A percentile compares a stretch with the other conserved stretches of the same genome.
phyloP scores from a whole-genome alignment of 2,888 invertebrate genomes.

The Agrotis segetum region DNA sequence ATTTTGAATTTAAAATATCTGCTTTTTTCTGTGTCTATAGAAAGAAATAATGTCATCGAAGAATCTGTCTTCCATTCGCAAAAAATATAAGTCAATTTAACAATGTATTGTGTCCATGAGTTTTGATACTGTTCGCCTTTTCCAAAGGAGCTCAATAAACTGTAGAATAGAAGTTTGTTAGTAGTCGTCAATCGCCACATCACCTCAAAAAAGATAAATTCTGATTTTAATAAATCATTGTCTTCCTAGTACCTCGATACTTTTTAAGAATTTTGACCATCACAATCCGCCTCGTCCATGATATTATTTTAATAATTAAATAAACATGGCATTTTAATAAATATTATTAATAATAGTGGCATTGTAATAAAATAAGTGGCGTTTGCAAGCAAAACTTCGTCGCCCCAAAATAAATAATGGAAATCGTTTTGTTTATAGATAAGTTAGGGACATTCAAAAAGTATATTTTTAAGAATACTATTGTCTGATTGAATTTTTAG shows the following conservation, averaged over 20 bases:
- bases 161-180: not conserved
- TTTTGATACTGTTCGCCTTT: not conserved
- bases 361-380: conserved; percentile 22
- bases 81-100: not conserved
- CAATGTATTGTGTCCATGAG: not conserved
- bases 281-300: conserved; percentile 51
- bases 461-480: conserved; percentile 80
- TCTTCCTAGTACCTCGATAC: conserved; percentile 42
- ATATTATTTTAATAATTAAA: conserved; percentile 29
- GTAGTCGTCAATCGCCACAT: not conserved
- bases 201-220: not conserved
- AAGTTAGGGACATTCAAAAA: conserved; percentile 63
- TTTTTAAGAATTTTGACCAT: conserved; percentile 35
- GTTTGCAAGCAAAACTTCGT: conserved; percentile 68
- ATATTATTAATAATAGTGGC: not conserved
- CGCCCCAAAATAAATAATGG: conserved; percentile 72
- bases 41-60: conserved; percentile 8
- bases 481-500: conserved; percentile 76
- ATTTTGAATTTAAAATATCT: conserved; percentile 9
- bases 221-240: not conserved
- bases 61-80: conserved; percentile 31
- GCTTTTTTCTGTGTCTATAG: not conserved
- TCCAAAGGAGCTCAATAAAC: not conserved
- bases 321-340: conserved; percentile 35
- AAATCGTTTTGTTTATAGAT: conserved; percentile 71